A percentile compares a stretch with the other conserved stretches of the same genome.
phyloP scores from a whole-genome alignment of 2,113 vertebrate genomes.

The Tonatia bakeri region DNA sequence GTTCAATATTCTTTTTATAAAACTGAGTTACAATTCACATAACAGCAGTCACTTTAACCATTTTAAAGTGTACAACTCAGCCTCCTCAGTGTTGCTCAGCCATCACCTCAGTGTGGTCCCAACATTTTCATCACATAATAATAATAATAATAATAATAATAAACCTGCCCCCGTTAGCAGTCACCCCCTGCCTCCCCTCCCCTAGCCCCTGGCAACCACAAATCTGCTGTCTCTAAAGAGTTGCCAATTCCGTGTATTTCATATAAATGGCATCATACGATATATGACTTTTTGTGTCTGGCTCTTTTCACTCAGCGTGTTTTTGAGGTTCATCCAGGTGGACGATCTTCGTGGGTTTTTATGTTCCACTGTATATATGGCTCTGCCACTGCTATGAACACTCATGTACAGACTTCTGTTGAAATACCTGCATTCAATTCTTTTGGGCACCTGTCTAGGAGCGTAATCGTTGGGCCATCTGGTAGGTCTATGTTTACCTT shows the following conservation, averaged over 20 bases:
- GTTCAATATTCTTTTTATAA: neutral
- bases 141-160: neutral
- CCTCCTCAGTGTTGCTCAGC: neutral
- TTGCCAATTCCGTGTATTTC: neutral
- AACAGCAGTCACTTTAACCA: neutral
- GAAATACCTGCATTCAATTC: neutral
- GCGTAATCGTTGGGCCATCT: neutral
- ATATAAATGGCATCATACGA: neutral
- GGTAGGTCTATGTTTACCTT: neutral
- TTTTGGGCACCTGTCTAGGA: neutral
- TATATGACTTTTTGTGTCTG: neutral
- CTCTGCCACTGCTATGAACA: neutral
- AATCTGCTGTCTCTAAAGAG: neutral
- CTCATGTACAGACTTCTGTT: neutral
- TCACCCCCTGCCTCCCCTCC: neutral
- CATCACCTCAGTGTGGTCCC: neutral
- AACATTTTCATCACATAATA: neutral
- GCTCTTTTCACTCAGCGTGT: neutral
- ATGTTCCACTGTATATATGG: neutral
- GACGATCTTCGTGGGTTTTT: neutral
- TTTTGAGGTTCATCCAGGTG: neutral
- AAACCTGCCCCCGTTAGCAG: neutral
- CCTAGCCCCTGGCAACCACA: neutral
- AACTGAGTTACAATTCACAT: neutral
- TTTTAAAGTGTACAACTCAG: neutral